These are phyloP conservation scores for Dermochelys coriacea DNA, from an alignment of 2,797 vertebrate species.

Conservation along the genomic window DNA sequence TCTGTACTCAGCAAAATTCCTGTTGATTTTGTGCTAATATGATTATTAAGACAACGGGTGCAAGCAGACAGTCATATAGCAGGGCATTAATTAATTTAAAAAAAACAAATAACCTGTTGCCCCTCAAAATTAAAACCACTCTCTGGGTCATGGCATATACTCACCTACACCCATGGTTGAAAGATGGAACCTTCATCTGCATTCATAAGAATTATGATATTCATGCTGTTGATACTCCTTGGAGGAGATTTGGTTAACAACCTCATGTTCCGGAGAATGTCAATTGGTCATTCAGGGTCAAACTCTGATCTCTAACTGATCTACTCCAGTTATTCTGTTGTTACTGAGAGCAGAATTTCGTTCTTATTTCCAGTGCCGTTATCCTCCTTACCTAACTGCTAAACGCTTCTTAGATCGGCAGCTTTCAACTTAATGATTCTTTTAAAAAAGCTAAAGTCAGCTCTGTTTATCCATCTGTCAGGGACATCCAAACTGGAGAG, in stretches of 20 bases:
- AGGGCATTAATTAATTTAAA: neutral
- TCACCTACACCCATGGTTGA: neutral
- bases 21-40: neutral
- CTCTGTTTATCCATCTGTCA: neutral
- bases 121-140: neutral
- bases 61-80: neutral
- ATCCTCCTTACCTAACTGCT: neutral
- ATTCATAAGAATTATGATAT: neutral
- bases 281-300: neutral
- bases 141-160: neutral
- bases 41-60: neutral
- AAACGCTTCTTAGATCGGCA: neutral
- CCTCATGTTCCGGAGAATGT: neutral
- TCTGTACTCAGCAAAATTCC: neutral
- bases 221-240: neutral
- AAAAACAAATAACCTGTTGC: neutral
- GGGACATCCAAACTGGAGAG: neutral
- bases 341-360: neutral
- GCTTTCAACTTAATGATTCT: neutral
- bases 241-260: neutral
- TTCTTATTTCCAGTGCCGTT: neutral
- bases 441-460: neutral
- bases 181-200: neutral
- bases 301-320: neutral
- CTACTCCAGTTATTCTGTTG: neutral